phyloP scores from a whole-genome alignment of 2,113 vertebrate species.

The Sapayoa aenigma region DNA sequence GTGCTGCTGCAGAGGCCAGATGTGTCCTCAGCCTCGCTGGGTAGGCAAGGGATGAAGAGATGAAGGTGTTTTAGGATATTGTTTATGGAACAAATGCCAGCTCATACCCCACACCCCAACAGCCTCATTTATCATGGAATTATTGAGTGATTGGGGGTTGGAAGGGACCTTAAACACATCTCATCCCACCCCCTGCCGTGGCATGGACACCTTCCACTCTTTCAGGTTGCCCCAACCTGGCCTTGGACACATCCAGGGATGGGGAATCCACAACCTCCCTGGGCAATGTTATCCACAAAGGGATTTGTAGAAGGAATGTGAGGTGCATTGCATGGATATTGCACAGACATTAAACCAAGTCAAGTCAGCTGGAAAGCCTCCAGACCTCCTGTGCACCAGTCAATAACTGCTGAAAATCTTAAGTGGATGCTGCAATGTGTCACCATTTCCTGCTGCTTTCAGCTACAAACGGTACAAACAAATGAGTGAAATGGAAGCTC shows the following conservation, averaged over 20 bases:
- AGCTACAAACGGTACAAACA: not conserved
- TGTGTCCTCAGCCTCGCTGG: not conserved
- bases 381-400: not conserved
- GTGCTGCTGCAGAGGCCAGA: not conserved
- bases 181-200: not conserved
- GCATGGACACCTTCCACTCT: not conserved
- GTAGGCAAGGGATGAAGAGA: too few relatives aligned
- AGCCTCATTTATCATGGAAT: not conserved
- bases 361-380: not conserved
- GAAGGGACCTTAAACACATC: not conserved
- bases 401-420: not conserved
- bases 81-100: not conserved
- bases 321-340: rapidly evolving
- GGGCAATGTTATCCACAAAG: not conserved
- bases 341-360: rapidly evolving
- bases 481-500: not conserved
- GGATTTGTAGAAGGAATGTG: not conserved
- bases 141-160: too few relatives aligned
- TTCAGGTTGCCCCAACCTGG: rapidly evolving
- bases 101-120: not conserved
- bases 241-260: not conserved
- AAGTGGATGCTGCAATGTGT: not conserved
- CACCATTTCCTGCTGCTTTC: not conserved
- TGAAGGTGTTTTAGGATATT: not conserved
- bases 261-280: not conserved